Evolutionary conservation across 2,113 vertebrate species (phyloP).

Genomic region (Dipodomys ordii): DNA sequence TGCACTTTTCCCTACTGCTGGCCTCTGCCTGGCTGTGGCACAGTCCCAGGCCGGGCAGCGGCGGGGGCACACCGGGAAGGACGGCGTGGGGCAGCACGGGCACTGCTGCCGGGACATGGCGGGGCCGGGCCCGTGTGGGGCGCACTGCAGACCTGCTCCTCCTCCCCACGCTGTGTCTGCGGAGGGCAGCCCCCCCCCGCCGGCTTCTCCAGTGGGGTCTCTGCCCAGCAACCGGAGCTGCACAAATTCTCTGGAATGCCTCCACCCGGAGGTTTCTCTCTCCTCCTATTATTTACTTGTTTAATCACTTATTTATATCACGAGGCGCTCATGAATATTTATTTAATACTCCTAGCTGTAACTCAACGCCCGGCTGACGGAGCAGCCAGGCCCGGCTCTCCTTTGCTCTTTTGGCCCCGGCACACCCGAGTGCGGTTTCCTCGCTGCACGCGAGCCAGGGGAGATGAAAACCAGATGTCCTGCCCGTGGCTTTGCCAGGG

Average conservation of each 20-base stretch:
- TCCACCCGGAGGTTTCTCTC: neutral
- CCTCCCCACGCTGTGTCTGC: fast-evolving
- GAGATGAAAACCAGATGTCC: neutral
- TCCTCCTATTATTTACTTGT: neutral
- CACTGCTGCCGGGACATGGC: too few species aligned
- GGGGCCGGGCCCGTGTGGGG: too few species aligned
- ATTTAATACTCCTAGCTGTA: neutral
- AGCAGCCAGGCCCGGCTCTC: neutral
- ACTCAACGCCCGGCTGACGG: neutral
- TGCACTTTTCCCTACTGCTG: fast-evolving
- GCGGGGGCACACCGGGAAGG: too few species aligned
- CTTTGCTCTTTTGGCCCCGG: fast-evolving
- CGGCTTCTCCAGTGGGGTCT: too few species aligned
- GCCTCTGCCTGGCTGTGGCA: fast-evolving
- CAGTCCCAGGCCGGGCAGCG: too few species aligned
- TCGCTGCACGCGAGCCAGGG: fast-evolving
- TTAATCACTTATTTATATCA: neutral
- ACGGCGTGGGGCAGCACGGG: too few species aligned
- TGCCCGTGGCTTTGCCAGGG: too few species aligned
- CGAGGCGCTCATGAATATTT: neutral
- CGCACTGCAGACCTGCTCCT: neutral
- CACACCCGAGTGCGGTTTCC: fast-evolving
- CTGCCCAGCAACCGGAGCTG: neutral
- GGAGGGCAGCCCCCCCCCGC: neutral
- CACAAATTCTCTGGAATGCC: fast-evolving